Conservation (phyloP, 1,140 invertebrate genomes). For the Helicoverpa zea region DNA sequence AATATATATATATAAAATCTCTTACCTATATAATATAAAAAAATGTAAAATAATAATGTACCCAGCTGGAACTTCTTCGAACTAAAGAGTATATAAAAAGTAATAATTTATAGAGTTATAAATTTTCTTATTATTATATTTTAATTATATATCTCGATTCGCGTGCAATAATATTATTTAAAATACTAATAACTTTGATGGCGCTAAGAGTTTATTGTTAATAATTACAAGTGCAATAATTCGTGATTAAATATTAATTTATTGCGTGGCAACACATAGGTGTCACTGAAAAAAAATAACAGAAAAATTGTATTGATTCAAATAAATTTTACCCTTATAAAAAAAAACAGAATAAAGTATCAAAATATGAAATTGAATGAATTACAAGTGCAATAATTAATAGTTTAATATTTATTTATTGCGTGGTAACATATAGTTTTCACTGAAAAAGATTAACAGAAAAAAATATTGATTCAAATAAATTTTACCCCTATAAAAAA, state of each 20-base stretch:
- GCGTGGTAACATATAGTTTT: too few species aligned
- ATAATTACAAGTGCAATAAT: conserved; percentile 21
- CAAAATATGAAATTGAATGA: too few species aligned
- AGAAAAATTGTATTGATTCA: too few species aligned
- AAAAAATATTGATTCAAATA: too few species aligned
- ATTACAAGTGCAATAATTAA: too few species aligned
- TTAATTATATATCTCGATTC: neutral
- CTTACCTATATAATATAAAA: neutral
- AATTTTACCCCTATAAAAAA: too few species aligned
- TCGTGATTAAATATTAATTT: neutral
- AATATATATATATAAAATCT: neutral
- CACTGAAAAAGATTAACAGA: too few species aligned
- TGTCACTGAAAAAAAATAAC: neutral
- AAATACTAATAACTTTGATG: neutral
- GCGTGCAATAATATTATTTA: conserved; percentile 1
- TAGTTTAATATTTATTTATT: too few species aligned
- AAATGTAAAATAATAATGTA: neutral
- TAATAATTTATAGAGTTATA: conserved; percentile 19
- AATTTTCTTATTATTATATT: neutral
- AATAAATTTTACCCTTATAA: too few species aligned
- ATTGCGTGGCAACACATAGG: neutral
- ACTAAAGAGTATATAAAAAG: conserved; percentile 15
- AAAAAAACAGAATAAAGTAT: too few species aligned
- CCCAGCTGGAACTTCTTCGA: neutral
- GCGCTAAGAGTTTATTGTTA: neutral